phyloP scores from a whole-genome alignment of 1,140 invertebrate genomes.

The Apocrypta bakeri region DNA sequence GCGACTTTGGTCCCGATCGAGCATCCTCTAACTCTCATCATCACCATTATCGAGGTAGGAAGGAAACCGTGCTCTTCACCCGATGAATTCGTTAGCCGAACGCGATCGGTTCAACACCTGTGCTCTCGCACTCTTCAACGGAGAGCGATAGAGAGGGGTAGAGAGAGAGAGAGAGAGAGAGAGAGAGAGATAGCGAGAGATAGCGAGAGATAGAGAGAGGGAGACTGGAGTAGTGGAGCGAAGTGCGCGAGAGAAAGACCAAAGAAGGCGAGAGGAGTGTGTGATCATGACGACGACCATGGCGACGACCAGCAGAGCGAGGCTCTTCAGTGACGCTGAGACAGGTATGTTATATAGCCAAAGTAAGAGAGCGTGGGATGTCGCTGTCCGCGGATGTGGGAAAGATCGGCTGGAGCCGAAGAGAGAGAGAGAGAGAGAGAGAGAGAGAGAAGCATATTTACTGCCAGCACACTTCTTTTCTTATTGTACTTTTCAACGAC shows the following conservation, averaged over 20 bases:
- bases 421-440: neutral
- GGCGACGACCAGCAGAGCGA: conserved; percentile 21
- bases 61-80: neutral
- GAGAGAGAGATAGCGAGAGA: neutral
- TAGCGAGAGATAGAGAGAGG: neutral
- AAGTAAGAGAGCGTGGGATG: neutral
- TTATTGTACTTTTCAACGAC: no score
- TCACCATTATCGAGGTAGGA: neutral
- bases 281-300: conserved; percentile 15
- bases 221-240: neutral
- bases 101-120: neutral
- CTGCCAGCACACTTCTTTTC: no score
- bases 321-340: conserved; percentile 47
- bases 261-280: conserved; percentile 48
- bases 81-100: no score
- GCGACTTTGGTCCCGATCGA: neutral
- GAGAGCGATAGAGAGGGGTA: neutral
- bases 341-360: conserved; percentile 40
- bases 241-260: conserved; percentile 9
- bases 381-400: neutral
- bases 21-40: neutral
- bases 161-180: neutral
- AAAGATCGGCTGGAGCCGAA: neutral
- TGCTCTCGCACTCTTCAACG: neutral
- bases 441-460: no score